phyloP scores from a whole-genome alignment of 1,140 invertebrate species.

The Meloidogyne chitwoodi region DNA sequence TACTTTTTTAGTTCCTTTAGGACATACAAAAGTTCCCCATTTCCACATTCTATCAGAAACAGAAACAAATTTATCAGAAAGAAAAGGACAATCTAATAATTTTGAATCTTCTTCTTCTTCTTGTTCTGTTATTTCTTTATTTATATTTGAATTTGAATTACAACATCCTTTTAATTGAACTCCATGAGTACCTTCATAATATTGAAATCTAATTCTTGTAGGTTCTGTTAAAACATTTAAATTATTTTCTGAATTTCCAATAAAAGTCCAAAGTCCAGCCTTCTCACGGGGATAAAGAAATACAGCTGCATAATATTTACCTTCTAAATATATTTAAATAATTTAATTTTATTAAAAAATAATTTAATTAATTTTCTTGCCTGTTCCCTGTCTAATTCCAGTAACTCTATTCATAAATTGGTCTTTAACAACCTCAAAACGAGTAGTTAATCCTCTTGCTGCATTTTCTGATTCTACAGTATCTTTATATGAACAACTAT shows the following conservation, averaged over 20 bases:
- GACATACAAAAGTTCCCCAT: conserved; percentile 52
- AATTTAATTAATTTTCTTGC: conserved; percentile 25
- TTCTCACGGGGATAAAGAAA: conserved; percentile 57
- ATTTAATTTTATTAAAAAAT: not conserved
- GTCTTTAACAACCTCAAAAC: conserved; percentile 56
- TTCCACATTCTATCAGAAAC: conserved; percentile 57
- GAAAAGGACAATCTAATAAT: conserved; percentile 46
- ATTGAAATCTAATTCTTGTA: conserved; percentile 52
- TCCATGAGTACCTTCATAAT: conserved; percentile 58
- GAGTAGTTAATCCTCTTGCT: conserved; percentile 52
- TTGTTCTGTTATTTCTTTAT: conserved; percentile 36
- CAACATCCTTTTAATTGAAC: conserved; percentile 55
- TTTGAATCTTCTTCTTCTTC: not conserved
- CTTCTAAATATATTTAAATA: conserved; percentile 38
- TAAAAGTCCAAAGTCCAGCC: conserved; percentile 49
- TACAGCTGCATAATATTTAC: conserved; percentile 57
- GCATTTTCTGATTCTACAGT: conserved; percentile 49
- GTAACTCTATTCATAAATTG: conserved; percentile 60
- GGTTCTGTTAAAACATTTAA: conserved; percentile 31
- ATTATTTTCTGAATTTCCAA: conserved; percentile 19
- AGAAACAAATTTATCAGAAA: conserved; percentile 57
- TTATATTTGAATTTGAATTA: conserved; percentile 9
- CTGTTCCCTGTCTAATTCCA: conserved; percentile 52
- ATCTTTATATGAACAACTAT: conserved; percentile 53
- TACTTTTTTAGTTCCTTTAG: conserved; percentile 55